Evolutionary conservation across 2,888 invertebrate genomes (phyloP).

Genomic region (Oscheius myriophilus): DNA sequence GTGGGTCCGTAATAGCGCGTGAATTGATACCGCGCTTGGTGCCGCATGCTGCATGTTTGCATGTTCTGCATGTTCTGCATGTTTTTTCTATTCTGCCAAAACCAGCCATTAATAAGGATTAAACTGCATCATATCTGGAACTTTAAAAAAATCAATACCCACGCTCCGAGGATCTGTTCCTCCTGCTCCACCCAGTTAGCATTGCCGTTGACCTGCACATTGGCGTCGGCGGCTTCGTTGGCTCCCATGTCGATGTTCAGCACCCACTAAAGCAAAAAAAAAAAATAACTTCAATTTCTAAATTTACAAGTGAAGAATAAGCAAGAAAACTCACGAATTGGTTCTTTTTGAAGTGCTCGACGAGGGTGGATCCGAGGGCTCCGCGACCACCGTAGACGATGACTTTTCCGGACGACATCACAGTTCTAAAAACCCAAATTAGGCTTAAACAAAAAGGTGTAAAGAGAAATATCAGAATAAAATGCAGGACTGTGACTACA

Average conservation of each 20-base stretch:
- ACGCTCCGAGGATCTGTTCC: slow-evolving; percentile 78
- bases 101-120: background rate
- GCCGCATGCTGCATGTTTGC: too few relatives aligned
- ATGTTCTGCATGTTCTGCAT: too few relatives aligned
- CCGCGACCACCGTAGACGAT: slow-evolving; percentile 95
- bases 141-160: slow-evolving; percentile 11
- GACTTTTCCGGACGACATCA: slow-evolving; percentile 72
- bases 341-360: slow-evolving; percentile 86
- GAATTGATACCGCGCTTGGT: too few relatives aligned
- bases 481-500: too few relatives aligned
- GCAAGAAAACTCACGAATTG: slow-evolving; percentile 80
- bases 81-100: background rate
- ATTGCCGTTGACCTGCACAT: slow-evolving; percentile 82
- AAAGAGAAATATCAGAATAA: too few relatives aligned
- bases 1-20: too few relatives aligned
- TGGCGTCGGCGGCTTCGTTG: slow-evolving; percentile 88
- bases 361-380: slow-evolving; percentile 88
- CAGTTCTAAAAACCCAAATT: too few relatives aligned
- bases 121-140: background rate
- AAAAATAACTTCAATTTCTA: background rate
- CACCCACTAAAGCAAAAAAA: slow-evolving; percentile 78
- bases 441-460: too few relatives aligned
- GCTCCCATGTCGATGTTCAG: slow-evolving; percentile 85
- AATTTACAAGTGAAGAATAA: background rate
- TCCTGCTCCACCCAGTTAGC: slow-evolving; percentile 82